phyloP scores from a whole-genome alignment of 2,113 vertebrate species.

The Podarcis raffonei region DNA sequence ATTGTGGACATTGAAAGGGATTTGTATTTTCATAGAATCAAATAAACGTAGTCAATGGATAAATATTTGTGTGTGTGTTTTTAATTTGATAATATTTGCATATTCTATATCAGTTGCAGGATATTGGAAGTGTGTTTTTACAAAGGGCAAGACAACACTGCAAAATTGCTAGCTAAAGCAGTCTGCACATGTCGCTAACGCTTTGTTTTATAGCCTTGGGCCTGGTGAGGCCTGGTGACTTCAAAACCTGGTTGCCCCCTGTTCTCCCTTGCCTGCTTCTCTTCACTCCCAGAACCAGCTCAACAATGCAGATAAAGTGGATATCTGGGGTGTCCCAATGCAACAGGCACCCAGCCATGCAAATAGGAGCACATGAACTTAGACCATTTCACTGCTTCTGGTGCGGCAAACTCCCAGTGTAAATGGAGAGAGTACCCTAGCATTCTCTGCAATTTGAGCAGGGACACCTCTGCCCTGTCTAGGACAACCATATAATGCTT shows the following conservation, averaged over 20 bases:
- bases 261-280: not conserved
- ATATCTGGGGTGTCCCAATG: not conserved
- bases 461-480: not conserved
- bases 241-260: not conserved
- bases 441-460: not conserved
- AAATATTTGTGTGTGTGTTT: conserved; percentile 55
- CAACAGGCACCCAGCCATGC: too few species aligned
- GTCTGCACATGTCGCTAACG: not conserved
- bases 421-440: not conserved
- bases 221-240: too few species aligned
- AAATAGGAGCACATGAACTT: not conserved
- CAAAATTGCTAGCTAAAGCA: not conserved
- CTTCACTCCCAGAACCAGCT: too few species aligned
- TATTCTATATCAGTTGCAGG: not conserved
- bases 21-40: conserved; percentile 79
- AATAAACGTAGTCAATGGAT: conserved; percentile 60
- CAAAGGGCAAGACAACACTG: not conserved
- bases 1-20: conserved; percentile 71
- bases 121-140: not conserved
- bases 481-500: not conserved
- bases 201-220: not conserved
- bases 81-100: not conserved
- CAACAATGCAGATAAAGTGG: not conserved
- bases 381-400: not conserved
- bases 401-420: not conserved